These are phyloP conservation scores for Zaprionus camerounensis DNA, from an alignment of 1,140 invertebrate species.

Conservation along the genomic window DNA sequence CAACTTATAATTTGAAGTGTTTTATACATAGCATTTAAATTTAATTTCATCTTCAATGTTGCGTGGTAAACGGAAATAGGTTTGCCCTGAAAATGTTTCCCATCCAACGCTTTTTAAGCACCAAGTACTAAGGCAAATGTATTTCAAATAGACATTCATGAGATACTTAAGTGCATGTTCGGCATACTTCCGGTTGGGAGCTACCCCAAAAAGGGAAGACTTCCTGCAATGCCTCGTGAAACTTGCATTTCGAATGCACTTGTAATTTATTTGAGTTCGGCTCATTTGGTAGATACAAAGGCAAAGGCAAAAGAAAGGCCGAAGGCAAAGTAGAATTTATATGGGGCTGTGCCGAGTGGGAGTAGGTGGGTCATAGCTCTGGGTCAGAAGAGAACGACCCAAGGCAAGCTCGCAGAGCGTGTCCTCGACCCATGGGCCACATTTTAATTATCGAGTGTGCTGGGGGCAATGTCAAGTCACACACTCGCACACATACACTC, in stretches of 20 bases:
- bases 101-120: not conserved
- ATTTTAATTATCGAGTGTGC: slow-evolving; percentile 51
- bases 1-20: too few relatives aligned
- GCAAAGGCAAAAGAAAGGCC: not conserved
- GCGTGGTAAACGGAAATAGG: not conserved
- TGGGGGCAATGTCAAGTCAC: slow-evolving; percentile 34
- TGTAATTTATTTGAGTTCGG: slow-evolving; percentile 56
- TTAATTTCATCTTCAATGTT: not conserved
- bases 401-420: not conserved
- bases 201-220: slow-evolving; percentile 8
- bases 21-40: too few relatives aligned
- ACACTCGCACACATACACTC: not conserved
- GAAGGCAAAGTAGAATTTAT: slow-evolving; percentile 30
- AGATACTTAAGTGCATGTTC: slow-evolving; percentile 30
- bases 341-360: not conserved
- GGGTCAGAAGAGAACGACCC: slow-evolving; percentile 31
- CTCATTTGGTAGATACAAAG: slow-evolving; percentile 32
- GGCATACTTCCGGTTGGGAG: slow-evolving; percentile 16
- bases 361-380: slow-evolving; percentile 15
- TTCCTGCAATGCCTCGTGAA: not conserved
- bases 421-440: slow-evolving; percentile 32
- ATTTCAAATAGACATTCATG: slow-evolving; percentile 40
- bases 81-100: not conserved
- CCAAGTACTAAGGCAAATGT: not conserved
- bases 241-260: slow-evolving; percentile 37